A percentile compares a stretch with the other conserved stretches of the same genome.
Conservation (phyloP, 1,140 invertebrate genomes). For the Cyclina sinensis region DNA sequence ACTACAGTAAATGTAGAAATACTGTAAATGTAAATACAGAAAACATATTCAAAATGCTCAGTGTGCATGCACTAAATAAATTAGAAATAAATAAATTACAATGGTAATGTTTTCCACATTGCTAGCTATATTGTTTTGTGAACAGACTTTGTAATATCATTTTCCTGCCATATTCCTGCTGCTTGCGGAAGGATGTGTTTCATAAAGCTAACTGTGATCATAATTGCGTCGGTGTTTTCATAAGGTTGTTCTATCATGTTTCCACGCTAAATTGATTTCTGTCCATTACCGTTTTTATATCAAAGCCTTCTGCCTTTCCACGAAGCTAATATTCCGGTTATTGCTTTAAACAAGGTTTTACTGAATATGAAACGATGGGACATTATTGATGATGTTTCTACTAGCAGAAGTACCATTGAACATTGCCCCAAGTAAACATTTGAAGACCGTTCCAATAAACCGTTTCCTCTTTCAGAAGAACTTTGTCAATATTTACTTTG, state of each 20-base stretch:
- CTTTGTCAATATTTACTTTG: slow-evolving; percentile 52
- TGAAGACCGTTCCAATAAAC: slow-evolving; percentile 18
- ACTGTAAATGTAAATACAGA: no score
- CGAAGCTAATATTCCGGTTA: slow-evolving; percentile 1
- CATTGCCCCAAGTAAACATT: slow-evolving; percentile 38
- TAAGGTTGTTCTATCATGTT: neutral
- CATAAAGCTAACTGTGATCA: neutral
- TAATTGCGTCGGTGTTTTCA: neutral
- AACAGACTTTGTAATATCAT: neutral
- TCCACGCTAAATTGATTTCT: slow-evolving; percentile 34
- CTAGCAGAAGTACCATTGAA: slow-evolving; percentile 45
- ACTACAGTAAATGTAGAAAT: no score
- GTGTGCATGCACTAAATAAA: no score
- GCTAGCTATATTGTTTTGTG: no score
- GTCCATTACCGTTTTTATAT: slow-evolving; percentile 31
- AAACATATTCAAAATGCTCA: no score
- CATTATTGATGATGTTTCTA: slow-evolving; percentile 14
- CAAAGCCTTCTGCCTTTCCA: neutral
- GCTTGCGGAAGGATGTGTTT: neutral
- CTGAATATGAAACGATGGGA: slow-evolving; percentile 26
- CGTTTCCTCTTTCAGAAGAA: slow-evolving; percentile 45
- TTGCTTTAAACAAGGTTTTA: neutral
- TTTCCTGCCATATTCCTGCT: neutral
- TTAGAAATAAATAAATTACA: no score
- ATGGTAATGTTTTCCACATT: no score